Conservation (phyloP, 2,888 invertebrate species). For the Xiphydria camelus region DNA sequence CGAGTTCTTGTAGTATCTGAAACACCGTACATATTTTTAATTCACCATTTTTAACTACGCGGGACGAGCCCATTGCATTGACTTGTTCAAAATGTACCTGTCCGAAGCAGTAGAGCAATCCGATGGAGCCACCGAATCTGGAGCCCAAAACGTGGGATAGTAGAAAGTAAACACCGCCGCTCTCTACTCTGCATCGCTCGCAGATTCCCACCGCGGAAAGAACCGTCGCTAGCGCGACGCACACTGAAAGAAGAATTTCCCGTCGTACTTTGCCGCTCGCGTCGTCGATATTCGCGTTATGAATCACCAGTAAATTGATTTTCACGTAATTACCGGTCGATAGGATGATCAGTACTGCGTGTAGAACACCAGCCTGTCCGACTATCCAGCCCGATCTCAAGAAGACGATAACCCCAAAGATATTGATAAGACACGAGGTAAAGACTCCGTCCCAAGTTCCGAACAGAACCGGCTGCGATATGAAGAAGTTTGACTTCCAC, state of each 20-base stretch:
- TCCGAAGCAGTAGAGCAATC: slow-evolving; percentile 93
- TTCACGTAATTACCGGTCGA: slow-evolving; percentile 72
- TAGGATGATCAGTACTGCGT: slow-evolving; percentile 79
- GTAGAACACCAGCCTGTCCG: slow-evolving; percentile 82
- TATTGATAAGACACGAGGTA: slow-evolving; percentile 95
- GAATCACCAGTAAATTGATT: background rate
- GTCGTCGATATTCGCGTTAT: no score
- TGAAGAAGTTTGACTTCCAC: slow-evolving; percentile 97
- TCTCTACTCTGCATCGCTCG: slow-evolving; percentile 91
- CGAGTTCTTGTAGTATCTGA: no score
- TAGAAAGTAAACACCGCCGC: slow-evolving; percentile 97
- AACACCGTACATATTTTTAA: no score
- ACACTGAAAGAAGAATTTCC: slow-evolving; percentile 64
- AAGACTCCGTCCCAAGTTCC: slow-evolving; percentile 99
- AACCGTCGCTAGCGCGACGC: slow-evolving; percentile 88
- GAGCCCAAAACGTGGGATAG: slow-evolving; percentile 93
- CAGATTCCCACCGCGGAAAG: slow-evolving; percentile 96
- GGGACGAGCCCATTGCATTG: no score
- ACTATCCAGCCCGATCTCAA: slow-evolving; percentile 97
- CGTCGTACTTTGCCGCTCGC: background rate
- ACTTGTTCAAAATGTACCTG: slow-evolving; percentile 70
- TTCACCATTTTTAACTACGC: no score
- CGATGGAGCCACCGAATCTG: slow-evolving; percentile 89
- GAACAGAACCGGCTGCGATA: slow-evolving; percentile 93
- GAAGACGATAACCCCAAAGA: slow-evolving; percentile 97